phyloP scores from a whole-genome alignment of 2,113 vertebrate species.

The Triplophysa siluroides region DNA sequence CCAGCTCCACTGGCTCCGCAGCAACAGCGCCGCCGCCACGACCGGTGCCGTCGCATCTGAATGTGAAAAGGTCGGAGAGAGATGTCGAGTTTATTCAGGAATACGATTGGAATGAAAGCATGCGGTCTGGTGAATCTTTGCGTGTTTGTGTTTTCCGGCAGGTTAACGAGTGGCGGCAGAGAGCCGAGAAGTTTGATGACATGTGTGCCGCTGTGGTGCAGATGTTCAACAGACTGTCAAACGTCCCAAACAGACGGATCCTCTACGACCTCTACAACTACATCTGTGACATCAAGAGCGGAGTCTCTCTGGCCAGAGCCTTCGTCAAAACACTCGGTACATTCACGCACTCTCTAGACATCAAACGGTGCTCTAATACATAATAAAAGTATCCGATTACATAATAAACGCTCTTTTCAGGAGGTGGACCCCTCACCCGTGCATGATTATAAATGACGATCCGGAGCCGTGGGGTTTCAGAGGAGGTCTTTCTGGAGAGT shows the following conservation, averaged over 20 bases:
- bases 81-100: neutral
- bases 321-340: conserved; percentile 90
- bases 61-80: conserved; percentile 75
- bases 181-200: conserved; percentile 87
- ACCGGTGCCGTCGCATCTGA: conserved; percentile 81
- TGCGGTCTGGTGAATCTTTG: neutral
- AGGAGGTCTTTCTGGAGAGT: conserved; percentile 98
- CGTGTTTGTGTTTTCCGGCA: conserved; percentile 49
- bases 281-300: conserved; percentile 99
- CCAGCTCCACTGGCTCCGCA: conserved; percentile 94
- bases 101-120: neutral
- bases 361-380: no score
- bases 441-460: conserved; percentile 89
- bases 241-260: conserved; percentile 92
- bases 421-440: conserved; percentile 87
- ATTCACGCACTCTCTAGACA: neutral
- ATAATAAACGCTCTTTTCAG: conserved; percentile 63
- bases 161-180: conserved; percentile 86
- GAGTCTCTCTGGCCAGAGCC: conserved; percentile 91
- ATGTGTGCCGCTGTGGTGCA: conserved; percentile 91
- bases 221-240: conserved; percentile 97
- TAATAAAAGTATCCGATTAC: no score
- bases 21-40: conserved; percentile 79
- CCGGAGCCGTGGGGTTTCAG: conserved; percentile 98
- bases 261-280: conserved; percentile 98